These are phyloP conservation scores for Ophioninae sp. DNA, from an alignment of 2,888 invertebrate genomes.

Conservation along the genomic window DNA sequence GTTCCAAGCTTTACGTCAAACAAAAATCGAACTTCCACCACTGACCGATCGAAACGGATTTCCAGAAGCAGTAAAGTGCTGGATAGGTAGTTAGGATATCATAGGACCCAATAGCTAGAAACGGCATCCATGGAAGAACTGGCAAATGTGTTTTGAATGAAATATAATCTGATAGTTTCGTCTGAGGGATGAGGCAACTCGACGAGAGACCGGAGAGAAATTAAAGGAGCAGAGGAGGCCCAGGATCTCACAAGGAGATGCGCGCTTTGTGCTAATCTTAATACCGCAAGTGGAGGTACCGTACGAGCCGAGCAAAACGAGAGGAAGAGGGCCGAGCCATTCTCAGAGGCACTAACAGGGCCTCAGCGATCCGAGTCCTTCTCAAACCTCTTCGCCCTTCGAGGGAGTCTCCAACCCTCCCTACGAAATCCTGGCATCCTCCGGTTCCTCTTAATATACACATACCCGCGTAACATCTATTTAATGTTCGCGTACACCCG, in stretches of 20 bases:
- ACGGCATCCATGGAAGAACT: too few species aligned
- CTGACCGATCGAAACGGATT: too few species aligned
- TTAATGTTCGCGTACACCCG: not conserved
- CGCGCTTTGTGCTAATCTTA: constrained; percentile 76
- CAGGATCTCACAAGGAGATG: constrained; percentile 13
- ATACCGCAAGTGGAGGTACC: constrained; percentile 68
- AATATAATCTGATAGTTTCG: not conserved
- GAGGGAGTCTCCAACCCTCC: constrained; percentile 9
- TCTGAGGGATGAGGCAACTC: not conserved
- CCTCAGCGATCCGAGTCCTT: constrained; percentile 31
- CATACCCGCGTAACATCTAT: not conserved
- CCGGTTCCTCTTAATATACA: constrained; percentile 15
- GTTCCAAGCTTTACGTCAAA: constrained; percentile 7
- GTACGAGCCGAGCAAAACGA: constrained; percentile 31
- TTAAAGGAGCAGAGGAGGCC: constrained; percentile 40
- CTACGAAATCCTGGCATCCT: constrained; percentile 36
- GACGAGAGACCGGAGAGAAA: constrained; percentile 39
- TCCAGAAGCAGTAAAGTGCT: too few species aligned
- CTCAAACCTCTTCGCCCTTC: constrained; percentile 47
- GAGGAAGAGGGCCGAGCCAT: constrained; percentile 65
- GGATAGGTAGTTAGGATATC: too few species aligned
- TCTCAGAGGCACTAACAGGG: constrained; percentile 70
- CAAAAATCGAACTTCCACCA: too few species aligned
- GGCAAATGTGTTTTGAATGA: too few species aligned
- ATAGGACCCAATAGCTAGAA: too few species aligned